Evolutionary conservation across 2,888 invertebrate genomes (phyloP).

Genomic region (Eilema depressum): DNA sequence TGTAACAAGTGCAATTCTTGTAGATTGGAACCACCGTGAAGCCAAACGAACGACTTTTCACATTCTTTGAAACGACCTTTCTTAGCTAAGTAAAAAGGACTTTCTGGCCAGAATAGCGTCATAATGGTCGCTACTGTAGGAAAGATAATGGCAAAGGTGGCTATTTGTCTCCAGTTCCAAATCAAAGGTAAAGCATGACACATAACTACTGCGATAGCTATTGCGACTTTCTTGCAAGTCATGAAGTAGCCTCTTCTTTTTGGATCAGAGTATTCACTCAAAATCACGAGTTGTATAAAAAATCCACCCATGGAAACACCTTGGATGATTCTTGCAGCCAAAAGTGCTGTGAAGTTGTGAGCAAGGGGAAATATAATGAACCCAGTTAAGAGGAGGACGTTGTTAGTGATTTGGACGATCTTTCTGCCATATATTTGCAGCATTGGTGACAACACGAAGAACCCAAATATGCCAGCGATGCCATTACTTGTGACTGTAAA

Average conservation of each 20-base stretch:
- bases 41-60: neutral
- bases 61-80: neutral
- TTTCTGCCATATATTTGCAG: neutral
- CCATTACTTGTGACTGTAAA: slow-evolving; percentile 5
- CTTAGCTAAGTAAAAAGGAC: neutral
- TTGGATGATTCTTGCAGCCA: neutral
- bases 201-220: slow-evolving; percentile 28
- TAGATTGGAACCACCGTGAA: neutral
- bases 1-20: neutral
- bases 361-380: neutral
- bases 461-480: neutral
- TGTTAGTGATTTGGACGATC: neutral
- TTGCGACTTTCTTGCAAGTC: neutral
- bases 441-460: neutral
- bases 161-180: neutral
- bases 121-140: neutral
- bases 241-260: slow-evolving; percentile 9
- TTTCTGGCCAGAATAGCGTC: slow-evolving; percentile 5
- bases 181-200: neutral
- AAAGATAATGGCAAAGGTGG: neutral
- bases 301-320: neutral
- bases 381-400: neutral
- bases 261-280: slow-evolving; percentile 8
- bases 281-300: neutral
- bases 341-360: neutral